Evolutionary conservation across 2,888 invertebrate species (phyloP), one percentile per base, ranked within the genome.

Genomic region (Lasioglossum marginatum): DNA sequence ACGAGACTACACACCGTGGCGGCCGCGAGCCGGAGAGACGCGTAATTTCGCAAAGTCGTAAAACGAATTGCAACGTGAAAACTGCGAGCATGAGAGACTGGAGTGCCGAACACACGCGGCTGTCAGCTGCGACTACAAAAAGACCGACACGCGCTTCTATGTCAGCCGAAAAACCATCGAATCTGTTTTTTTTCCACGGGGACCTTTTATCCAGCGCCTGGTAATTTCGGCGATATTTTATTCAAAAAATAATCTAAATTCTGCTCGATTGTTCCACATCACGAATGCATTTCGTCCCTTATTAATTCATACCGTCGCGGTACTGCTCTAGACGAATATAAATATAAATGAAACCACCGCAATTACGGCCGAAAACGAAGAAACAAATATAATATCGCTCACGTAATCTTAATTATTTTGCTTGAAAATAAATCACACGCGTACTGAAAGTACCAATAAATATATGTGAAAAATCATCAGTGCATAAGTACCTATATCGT

Each of bases 41-140:
- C 70, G 84, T 43, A 66, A 87, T 84, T 87, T 84, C 75, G 73
- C 31, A 27, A 60, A 80, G 75, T 66, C 73, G 72, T 77, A 78
- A 84, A 76, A 45, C 60, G 81, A 66, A 85, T 79, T 79, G 77
- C 68, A 75, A 66, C 37, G 68, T 68, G 68, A 68, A 68, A 68
- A 68, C 37, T 40, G 68, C 68, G 23, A 23, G 68, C 12, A 52
- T 10, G 23, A n/a, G 52, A 52, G 52, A 2, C 52, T 40, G 23
- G 8, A 12, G 37, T 8, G 34, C 37, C 37, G 23, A 37, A 23
- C 37, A 31, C 37, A 23, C 52, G 37, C 68, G 34, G 34, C 68
- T 37, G 68, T 40, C 68, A 68, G n/a, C 68, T 1, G 14, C 34
- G 66, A 34, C 66, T 31, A 34, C 8, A 66, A 66, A 66, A 66